Conservation (phyloP, 2,113 vertebrate species). For the Cinclus mexicanus region DNA sequence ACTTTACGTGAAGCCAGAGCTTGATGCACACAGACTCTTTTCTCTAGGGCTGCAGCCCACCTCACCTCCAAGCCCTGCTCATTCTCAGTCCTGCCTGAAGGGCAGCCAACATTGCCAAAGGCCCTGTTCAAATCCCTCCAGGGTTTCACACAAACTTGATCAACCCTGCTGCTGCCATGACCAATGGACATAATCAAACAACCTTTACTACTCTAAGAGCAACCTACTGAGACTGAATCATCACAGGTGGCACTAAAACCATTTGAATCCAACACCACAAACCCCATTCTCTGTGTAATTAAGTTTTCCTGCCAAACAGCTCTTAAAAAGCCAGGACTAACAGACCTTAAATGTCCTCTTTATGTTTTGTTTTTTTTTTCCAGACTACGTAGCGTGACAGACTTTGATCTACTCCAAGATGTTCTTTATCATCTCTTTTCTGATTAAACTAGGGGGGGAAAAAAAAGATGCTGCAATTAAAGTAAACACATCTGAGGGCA, state of each 20-base stretch:
- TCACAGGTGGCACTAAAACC: background rate
- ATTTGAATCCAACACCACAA: background rate
- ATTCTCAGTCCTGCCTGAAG: background rate
- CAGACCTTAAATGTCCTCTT: background rate
- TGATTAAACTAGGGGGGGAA: background rate
- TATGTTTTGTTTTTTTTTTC: background rate
- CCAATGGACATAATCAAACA: background rate
- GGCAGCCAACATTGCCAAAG: background rate
- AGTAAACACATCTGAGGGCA: background rate
- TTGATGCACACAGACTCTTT: background rate
- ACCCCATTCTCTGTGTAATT: background rate
- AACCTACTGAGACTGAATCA: background rate
- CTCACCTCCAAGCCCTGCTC: background rate
- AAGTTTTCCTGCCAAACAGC: background rate
- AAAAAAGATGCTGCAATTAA: background rate
- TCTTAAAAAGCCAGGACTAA: background rate
- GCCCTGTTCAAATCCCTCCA: background rate
- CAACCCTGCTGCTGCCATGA: background rate
- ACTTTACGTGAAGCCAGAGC: background rate
- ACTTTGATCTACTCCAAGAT: background rate
- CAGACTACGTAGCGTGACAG: background rate
- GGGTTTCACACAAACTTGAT: accelerated
- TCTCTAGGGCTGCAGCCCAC: background rate
- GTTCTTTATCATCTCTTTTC: background rate
- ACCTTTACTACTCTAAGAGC: background rate